A percentile compares a stretch with the other conserved stretches of the same genome.
Conservation (phyloP, 2,888 invertebrate species). For the Lochmaea capreae region DNA sequence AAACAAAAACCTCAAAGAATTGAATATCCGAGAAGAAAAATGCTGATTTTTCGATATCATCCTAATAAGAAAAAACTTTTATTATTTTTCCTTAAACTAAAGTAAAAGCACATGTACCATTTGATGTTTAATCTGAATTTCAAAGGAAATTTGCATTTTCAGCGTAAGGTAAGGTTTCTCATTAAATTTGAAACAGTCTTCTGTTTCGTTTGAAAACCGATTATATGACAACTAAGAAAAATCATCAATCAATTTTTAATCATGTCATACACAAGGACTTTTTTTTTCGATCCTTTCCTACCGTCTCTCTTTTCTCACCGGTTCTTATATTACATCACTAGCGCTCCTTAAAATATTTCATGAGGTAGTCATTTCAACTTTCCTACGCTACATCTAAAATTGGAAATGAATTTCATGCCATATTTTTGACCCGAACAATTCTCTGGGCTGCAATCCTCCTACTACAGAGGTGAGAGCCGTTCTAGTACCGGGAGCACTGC, state of each 20-base stretch:
- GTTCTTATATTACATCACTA: neutral
- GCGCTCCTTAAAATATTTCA: neutral
- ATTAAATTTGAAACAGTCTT: neutral
- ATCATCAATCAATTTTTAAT: slow-evolving; percentile 23
- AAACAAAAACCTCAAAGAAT: neutral
- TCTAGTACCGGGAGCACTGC: no score
- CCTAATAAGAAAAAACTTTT: neutral
- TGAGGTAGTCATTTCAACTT: no score
- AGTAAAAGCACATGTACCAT: neutral
- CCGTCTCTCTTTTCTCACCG: neutral
- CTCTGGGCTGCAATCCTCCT: no score
- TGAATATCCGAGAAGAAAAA: neutral
- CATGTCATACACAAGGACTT: slow-evolving; percentile 16
- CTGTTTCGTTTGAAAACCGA: slow-evolving; percentile 5
- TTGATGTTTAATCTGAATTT: neutral
- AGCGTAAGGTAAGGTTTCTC: neutral
- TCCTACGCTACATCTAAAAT: no score
- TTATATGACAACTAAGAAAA: neutral
- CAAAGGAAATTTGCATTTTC: neutral
- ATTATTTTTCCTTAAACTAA: neutral
- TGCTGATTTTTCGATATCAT: neutral
- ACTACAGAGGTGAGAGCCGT: no score
- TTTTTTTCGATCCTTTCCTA: neutral
- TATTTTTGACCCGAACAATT: no score
- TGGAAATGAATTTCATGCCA: no score